Evolutionary conservation across 2,113 vertebrate genomes (phyloP), one percentile per base, ranked within the genome.

Genomic region (Dolichallabes microphthalmus): DNA sequence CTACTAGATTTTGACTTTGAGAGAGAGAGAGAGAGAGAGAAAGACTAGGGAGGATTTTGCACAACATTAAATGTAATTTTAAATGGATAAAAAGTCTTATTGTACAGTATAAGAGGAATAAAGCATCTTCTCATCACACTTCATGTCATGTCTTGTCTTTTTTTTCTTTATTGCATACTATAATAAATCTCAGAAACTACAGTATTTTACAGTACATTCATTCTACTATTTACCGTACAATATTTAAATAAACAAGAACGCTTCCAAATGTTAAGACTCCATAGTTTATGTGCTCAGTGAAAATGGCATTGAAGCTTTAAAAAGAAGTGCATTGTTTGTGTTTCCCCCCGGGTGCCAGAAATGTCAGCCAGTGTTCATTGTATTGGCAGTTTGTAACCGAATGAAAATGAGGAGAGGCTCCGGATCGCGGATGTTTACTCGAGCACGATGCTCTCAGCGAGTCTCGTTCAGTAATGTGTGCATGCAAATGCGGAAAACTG

Each of bases 381-480:
- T 75, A 53, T 58, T 81, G 84, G 80, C 77, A 74, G 84, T 85
- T 69, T 52, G 78, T 81, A 74, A 71, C 78, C 69, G 75, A 57
- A 81, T 39, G 39, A 81, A 64, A 86, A 80, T 63, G 78, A 74
- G 68, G 19, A 74, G 39, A 74, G 45, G 45, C 17, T 27, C 57
- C 27, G 55, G 61, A 69, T 69, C 50, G 55, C 50, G 76, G 64
- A 80, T 30, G 66, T 60, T 85, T 77, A 73, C 66, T 85, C 55
- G 30, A 63, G 77, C 68, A 19, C 22, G 39, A 63, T 19, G 27
- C 58, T 53, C 78, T 53, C 57, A 60, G 14, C 45, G 57, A 32
- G 52, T 63, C 84, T 80, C 9, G n/a, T 25, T 69, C 80, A 57
- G 63, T 66, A 22, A 60, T 71, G 66, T 52, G 55, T 17, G 55